Conservation (phyloP, 1,140 invertebrate genomes). For the Pseudomyrmex dendroicus region DNA sequence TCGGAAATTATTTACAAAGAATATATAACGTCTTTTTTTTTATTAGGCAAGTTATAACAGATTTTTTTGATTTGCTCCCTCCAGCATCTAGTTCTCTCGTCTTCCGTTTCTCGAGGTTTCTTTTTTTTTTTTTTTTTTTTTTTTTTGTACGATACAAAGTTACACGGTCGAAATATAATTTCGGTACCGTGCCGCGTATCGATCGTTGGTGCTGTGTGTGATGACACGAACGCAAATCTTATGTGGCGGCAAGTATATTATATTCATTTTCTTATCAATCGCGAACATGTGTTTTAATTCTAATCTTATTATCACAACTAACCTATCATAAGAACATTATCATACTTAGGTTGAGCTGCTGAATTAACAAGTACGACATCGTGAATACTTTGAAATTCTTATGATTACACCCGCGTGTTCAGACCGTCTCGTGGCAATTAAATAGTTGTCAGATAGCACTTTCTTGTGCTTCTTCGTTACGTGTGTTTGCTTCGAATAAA, state of each 20-base stretch:
- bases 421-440: conserved; percentile 30
- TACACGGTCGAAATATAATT: conserved; percentile 33
- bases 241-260: conserved; percentile 37
- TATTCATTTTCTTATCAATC: conserved; percentile 32
- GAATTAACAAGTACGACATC: conserved; percentile 65
- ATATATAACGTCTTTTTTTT: conserved; percentile 9
- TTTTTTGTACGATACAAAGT: conserved; percentile 22
- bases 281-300: conserved; percentile 40
- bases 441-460: conserved; percentile 12
- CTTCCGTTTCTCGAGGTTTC: conserved; percentile 3
- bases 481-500: too few species aligned
- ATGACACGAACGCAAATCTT: conserved; percentile 35
- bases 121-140: too few species aligned
- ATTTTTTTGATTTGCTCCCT: conserved; percentile 50
- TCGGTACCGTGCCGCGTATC: neutral
- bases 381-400: conserved; percentile 64
- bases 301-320: conserved; percentile 66
- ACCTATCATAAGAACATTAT: conserved; percentile 69
- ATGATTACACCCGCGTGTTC: conserved; percentile 66
- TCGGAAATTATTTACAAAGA: conserved; percentile 54
- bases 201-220: neutral
- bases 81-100: conserved; percentile 44
- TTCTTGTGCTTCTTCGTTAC: too few species aligned
- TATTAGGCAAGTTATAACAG: conserved; percentile 33
- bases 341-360: conserved; percentile 69